Evolutionary conservation across 2,888 invertebrate genomes (phyloP).

Genomic region (Buathra laborator): DNA sequence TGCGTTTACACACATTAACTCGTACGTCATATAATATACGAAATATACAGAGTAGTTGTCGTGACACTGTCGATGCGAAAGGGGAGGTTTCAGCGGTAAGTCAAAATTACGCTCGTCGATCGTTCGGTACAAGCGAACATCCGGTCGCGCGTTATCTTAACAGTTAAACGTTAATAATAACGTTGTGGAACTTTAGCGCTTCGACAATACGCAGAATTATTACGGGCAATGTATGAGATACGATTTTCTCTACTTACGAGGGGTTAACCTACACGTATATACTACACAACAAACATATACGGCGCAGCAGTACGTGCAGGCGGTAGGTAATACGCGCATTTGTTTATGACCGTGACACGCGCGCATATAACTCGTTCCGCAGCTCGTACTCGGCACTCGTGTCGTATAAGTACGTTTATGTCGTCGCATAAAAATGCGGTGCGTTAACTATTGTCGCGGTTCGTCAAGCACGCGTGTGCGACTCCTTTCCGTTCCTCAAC

Average conservation of each 20-base stretch:
- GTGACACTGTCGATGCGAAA: slow-evolving; percentile 23
- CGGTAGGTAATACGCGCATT: slow-evolving; percentile 76
- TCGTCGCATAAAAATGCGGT: slow-evolving; percentile 78
- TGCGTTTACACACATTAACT: slow-evolving; percentile 8
- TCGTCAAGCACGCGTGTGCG: slow-evolving; percentile 61
- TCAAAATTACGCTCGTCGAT: slow-evolving; percentile 63
- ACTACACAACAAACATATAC: slow-evolving; percentile 3
- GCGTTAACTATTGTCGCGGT: slow-evolving; percentile 67
- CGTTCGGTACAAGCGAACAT: slow-evolving; percentile 73
- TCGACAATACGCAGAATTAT: slow-evolving; percentile 80
- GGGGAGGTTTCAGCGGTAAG: slow-evolving; percentile 33
- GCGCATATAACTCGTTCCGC: slow-evolving; percentile 72
- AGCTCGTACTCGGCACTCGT: slow-evolving; percentile 26
- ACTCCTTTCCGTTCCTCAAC: slow-evolving; percentile 32
- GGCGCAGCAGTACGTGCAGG: slow-evolving; percentile 22
- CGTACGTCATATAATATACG: slow-evolving; percentile 14
- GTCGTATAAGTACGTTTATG: slow-evolving; percentile 76
- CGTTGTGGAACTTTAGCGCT: slow-evolving; percentile 70
- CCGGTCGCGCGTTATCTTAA: slow-evolving; percentile 74
- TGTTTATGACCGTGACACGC: slow-evolving; percentile 77
- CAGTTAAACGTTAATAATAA: slow-evolving; percentile 80
- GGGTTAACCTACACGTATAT: slow-evolving; percentile 16
- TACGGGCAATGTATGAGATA: slow-evolving; percentile 62
- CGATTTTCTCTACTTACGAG: slow-evolving; percentile 44
- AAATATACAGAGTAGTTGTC: slow-evolving; percentile 15